These are phyloP conservation scores for Lordiphosa mommai DNA, from an alignment of 1,140 invertebrate genomes.

Conservation along the genomic window DNA sequence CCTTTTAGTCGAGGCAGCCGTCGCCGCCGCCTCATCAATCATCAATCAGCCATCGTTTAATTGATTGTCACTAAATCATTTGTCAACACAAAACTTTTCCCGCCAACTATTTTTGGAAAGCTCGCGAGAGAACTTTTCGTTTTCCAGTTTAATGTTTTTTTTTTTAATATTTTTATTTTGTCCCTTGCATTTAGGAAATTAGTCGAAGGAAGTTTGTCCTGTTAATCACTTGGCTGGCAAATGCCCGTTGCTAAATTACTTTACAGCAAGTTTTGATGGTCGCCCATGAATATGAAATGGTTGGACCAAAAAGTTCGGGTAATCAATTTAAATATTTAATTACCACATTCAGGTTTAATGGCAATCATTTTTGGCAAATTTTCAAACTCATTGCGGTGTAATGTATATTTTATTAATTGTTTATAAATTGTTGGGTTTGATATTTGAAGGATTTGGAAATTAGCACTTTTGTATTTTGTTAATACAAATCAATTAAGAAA, in stretches of 20 bases:
- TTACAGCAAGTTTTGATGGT: conserved; percentile 71
- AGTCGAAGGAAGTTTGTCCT: conserved; percentile 49
- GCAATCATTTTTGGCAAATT: conserved; percentile 49
- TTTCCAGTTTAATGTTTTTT: conserved; percentile 1
- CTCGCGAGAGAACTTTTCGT: conserved; percentile 35
- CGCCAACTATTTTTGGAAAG: conserved; percentile 42
- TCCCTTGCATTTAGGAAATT: conserved; percentile 72
- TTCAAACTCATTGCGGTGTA: conserved; percentile 10
- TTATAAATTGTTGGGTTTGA: no score
- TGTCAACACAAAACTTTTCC: conserved; percentile 65
- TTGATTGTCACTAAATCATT: conserved; percentile 72
- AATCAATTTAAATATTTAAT: conserved; percentile 78
- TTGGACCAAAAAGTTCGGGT: conserved; percentile 20
- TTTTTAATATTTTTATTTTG: conserved; percentile 28
- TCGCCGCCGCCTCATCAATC: conserved; percentile 45
- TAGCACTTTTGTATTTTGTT: no score
- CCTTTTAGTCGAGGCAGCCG: conserved; percentile 44
- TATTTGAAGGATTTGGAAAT: no score
- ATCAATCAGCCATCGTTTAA: conserved; percentile 62
- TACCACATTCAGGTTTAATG: conserved; percentile 76
- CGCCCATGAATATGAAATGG: conserved; percentile 63
- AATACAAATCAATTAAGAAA: no score
- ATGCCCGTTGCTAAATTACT: conserved; percentile 60
- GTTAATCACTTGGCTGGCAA: conserved; percentile 61
- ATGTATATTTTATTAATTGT: no score